phyloP scores from a whole-genome alignment of 1,140 invertebrate species.

The Leptestheria dahalacensis region DNA sequence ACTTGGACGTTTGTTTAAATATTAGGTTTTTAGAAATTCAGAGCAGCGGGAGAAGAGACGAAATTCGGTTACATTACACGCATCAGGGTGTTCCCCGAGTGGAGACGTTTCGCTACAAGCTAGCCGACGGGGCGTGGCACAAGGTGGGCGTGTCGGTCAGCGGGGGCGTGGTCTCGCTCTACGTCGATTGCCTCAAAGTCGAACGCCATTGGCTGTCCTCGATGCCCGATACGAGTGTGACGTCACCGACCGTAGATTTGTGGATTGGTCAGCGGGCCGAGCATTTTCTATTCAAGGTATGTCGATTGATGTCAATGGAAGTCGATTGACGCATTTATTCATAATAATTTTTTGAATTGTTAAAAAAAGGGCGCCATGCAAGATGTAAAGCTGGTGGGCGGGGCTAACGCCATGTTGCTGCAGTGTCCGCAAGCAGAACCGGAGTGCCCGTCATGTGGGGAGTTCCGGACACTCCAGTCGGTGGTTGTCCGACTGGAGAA shows the following conservation, averaged over 20 bases:
- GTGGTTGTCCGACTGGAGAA: constrained; percentile 48
- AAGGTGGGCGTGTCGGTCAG: constrained; percentile 64
- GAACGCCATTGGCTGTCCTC: constrained; percentile 52
- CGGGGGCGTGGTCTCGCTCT: constrained; percentile 60
- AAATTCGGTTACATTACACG: constrained; percentile 43
- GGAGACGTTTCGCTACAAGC: constrained; percentile 68
- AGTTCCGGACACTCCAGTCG: constrained; percentile 63
- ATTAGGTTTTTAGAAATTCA: constrained; percentile 72
- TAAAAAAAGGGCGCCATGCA: constrained; percentile 73
- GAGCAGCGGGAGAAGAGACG: constrained; percentile 70
- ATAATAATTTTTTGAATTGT: no score
- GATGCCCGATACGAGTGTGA: constrained; percentile 19
- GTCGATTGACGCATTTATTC: neutral
- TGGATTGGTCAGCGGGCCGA: constrained; percentile 75
- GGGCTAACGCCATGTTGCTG: constrained; percentile 65
- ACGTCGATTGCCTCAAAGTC: constrained; percentile 69
- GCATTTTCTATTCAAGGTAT: constrained; percentile 76
- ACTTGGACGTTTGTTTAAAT: neutral
- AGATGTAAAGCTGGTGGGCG: constrained; percentile 67
- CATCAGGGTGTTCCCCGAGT: constrained; percentile 45
- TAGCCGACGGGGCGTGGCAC: constrained; percentile 76
- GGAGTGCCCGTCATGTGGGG: constrained; percentile 75
- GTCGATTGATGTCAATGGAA: constrained; percentile 13
- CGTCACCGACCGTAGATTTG: constrained; percentile 38
- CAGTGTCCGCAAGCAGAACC: constrained; percentile 73